Evolutionary conservation across 2,888 invertebrate genomes (phyloP).

Genomic region (Drosophila nr. perissopoda): DNA sequence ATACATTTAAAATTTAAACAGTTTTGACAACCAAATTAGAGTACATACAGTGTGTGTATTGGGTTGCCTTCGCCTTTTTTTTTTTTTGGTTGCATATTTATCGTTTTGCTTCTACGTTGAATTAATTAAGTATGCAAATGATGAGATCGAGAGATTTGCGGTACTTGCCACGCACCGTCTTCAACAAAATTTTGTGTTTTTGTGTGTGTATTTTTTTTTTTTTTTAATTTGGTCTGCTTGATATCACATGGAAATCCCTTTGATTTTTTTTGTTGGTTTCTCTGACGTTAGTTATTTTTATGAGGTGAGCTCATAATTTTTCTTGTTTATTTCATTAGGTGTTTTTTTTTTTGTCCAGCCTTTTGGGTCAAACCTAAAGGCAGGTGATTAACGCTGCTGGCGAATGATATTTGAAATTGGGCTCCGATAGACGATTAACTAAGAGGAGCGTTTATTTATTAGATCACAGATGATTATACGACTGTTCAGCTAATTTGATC

Average conservation of each 20-base stretch:
- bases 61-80: slow-evolving; percentile 29
- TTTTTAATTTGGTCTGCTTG: slow-evolving; percentile 60
- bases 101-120: slow-evolving; percentile 49
- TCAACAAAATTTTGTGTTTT: slow-evolving; percentile 7
- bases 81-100: slow-evolving; percentile 49
- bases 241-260: slow-evolving; percentile 69
- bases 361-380: slow-evolving; percentile 60
- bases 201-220: slow-evolving; percentile 3
- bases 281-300: slow-evolving; percentile 68
- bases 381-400: slow-evolving; percentile 48
- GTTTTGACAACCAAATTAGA: slow-evolving; percentile 80
- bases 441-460: slow-evolving; percentile 32
- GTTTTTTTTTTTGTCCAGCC: slow-evolving; percentile 20
- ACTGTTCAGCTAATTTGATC: slow-evolving; percentile 5
- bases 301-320: slow-evolving; percentile 78
- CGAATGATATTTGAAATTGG: slow-evolving; percentile 18
- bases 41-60: slow-evolving; percentile 52
- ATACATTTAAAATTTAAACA: slow-evolving; percentile 58
- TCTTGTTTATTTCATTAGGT: slow-evolving; percentile 29
- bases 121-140: slow-evolving; percentile 78
- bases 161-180: slow-evolving; percentile 77
- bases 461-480: slow-evolving; percentile 1
- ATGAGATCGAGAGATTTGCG: slow-evolving; percentile 60
- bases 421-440: slow-evolving; percentile 17
- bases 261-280: slow-evolving; percentile 19